Evolutionary conservation across 2,113 vertebrate species (phyloP).

Genomic region (Nothocercus julius): DNA sequence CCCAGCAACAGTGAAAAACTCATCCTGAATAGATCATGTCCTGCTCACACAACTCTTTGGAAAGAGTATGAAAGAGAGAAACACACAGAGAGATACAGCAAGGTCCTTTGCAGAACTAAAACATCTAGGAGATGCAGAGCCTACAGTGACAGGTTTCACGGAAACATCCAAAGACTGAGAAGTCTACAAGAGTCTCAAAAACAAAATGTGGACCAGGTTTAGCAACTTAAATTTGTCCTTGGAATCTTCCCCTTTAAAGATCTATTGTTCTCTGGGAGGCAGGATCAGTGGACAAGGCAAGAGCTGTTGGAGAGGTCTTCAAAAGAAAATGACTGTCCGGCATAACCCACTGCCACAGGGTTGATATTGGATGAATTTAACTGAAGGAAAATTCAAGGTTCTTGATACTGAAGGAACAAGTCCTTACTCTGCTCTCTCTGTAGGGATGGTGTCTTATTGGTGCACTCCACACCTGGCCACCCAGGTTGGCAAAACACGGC

Average conservation of each 20-base stretch:
- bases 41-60: neutral
- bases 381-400: neutral
- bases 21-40: neutral
- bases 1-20: neutral
- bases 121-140: neutral
- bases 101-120: neutral
- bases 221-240: neutral
- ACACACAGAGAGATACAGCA: neutral
- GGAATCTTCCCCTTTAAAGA: neutral
- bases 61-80: neutral
- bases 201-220: neutral
- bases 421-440: neutral
- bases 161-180: neutral
- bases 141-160: neutral
- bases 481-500: slow-evolving; percentile 1
- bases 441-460: neutral
- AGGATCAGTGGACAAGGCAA: neutral
- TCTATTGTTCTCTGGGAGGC: neutral
- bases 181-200: neutral
- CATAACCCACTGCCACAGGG: neutral
- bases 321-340: neutral
- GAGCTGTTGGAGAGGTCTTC: neutral
- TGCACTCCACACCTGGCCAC: slow-evolving; percentile 1
- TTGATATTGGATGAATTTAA: neutral
- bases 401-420: neutral